Percentiles rank a stretch among this genome's conserved stretches.
Evolutionary conservation across 2,113 vertebrate genomes (phyloP).

Genomic region (Tichodroma muraria): DNA sequence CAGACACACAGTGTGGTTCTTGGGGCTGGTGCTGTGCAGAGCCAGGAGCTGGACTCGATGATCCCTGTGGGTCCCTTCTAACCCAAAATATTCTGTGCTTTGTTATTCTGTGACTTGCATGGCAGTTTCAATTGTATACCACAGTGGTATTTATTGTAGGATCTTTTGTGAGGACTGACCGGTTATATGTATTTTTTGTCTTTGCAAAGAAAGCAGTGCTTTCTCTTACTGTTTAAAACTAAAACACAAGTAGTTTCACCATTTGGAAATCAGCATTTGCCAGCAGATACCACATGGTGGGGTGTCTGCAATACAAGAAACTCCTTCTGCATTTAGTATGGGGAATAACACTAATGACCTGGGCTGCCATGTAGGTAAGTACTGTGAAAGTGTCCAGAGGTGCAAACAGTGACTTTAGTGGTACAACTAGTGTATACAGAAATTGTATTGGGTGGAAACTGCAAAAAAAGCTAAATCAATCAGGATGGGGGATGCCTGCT

Average conservation of each 20-base stretch:
- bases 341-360: not conserved
- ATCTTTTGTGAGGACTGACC: not conserved
- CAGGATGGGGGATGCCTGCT: not conserved
- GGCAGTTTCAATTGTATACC: not conserved
- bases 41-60: not conserved
- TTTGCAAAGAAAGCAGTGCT: not conserved
- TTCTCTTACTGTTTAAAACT: not conserved
- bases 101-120: not conserved
- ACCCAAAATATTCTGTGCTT: not conserved
- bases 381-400: not conserved
- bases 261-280: slow-evolving; percentile 37
- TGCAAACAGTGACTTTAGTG: not conserved
- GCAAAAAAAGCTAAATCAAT: not conserved
- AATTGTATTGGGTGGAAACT: not conserved
- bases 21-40: not conserved
- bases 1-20: not conserved
- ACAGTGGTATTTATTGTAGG: not conserved
- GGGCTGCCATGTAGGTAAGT: not conserved
- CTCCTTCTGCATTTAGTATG: not conserved
- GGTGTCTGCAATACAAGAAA: slow-evolving; percentile 45
- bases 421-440: not conserved
- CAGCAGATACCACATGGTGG: slow-evolving; percentile 33
- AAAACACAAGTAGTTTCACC: not conserved
- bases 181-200: not conserved
- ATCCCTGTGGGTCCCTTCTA: not conserved